These are phyloP conservation scores for Rhabdomys dilectus DNA, from an alignment of 2,113 vertebrate genomes.

Conservation along the genomic window DNA sequence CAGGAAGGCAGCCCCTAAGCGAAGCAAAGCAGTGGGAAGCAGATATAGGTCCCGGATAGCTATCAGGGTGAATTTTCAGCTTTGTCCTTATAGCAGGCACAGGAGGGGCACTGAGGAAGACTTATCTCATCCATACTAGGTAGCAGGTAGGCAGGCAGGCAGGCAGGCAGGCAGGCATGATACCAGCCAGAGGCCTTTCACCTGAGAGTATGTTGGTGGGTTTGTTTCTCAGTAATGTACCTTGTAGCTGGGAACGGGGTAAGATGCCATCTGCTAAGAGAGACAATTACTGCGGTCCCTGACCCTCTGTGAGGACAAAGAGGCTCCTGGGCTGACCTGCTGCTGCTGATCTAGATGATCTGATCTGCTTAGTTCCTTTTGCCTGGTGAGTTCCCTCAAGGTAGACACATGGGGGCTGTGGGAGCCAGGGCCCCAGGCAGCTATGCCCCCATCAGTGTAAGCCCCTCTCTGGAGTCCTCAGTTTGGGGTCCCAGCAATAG, in stretches of 20 bases:
- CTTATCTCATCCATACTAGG: too few species aligned
- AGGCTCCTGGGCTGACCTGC: not conserved
- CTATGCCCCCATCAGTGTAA: accelerated
- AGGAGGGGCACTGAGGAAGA: not conserved
- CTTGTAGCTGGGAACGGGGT: not conserved
- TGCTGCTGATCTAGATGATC: not conserved
- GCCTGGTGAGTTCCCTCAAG: not conserved
- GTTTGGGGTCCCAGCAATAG: not conserved
- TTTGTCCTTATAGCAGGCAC: not conserved
- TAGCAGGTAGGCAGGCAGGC: not conserved
- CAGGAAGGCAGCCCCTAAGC: not conserved
- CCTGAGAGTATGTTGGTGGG: not conserved
- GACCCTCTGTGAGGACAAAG: not conserved
- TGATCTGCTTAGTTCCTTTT: not conserved
- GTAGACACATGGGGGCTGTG: too few species aligned
- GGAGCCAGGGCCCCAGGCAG: not conserved
- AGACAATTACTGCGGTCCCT: too few species aligned
- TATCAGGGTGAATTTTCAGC: not conserved
- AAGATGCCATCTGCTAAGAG: too few species aligned
- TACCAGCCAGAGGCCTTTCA: accelerated
- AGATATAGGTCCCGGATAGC: accelerated
- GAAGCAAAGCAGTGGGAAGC: not conserved
- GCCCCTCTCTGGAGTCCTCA: not conserved
- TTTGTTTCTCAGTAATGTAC: not conserved
- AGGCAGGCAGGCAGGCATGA: not conserved